Evolutionary conservation across 2,113 vertebrate genomes (phyloP), one percentile per base, ranked within the genome.

Genomic region (Bostrychus sinensis): DNA sequence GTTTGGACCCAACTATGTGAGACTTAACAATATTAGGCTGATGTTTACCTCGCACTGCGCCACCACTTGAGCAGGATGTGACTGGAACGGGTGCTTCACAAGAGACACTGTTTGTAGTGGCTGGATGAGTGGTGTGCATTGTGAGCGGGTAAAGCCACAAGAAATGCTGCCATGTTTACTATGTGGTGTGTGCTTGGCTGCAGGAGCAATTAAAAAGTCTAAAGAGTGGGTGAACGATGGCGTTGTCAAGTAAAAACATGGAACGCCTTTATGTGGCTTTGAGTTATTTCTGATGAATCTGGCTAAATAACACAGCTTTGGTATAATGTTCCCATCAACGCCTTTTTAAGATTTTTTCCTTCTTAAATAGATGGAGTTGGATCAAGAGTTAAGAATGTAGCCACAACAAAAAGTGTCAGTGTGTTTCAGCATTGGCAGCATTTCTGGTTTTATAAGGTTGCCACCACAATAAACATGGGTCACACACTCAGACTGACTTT

Each of bases 161-260:
- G 28, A 53, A 48, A 41, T 14, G 32, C 28, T 41, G 61, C 41
- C 2, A n/a, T 75, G 67, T 77, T 77, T 65, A 53, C 22, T 2
- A 53, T 36, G 55, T 36, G 48, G 55, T 39, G 48, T 16, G 28
- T 48, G n/a, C n/a, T 75, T 75, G 77, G 70, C 66, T 70, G 41
- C 56, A 54, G 41, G 73, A 70, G 66, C 73, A 74, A 78, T 81
- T 83, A 78, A 81, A 74, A 42, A 46, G 57, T 54, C 46, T 16
- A 48, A 70, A 19, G 62, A 61, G 68, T 50, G 66, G 48, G 60
- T 5, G 43, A 61, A 37, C 13, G 48, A 36, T 14, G 50, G 64
- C 3, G 30, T 58, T 56, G 63, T 58, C 25, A 75, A 66, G 54
- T 62, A 48, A 20, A 67, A 42, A 74, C 56, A 56, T 61, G 48